phyloP scores from a whole-genome alignment of 2,888 invertebrate species.

The Pachydiplax longipennis region DNA sequence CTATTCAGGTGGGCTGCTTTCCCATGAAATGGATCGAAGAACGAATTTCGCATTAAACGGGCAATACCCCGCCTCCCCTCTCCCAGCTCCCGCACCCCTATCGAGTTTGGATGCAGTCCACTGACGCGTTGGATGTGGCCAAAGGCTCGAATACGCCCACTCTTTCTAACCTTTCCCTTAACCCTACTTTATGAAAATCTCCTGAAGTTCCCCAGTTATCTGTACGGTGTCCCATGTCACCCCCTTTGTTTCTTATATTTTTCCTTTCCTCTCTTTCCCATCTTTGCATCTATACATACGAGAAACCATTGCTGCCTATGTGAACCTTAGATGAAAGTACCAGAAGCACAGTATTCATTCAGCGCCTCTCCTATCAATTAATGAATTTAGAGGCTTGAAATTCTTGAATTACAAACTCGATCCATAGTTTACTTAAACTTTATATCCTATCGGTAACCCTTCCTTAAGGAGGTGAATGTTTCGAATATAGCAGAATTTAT shows the following conservation, averaged over 20 bases:
- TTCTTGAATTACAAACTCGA: no score
- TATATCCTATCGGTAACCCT: no score
- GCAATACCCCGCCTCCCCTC: not conserved
- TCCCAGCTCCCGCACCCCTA: not conserved
- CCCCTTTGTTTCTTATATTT: not conserved
- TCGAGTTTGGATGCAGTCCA: constrained; percentile 25
- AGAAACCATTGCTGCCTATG: no score
- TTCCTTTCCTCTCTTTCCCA: not conserved
- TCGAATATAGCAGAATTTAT: no score
- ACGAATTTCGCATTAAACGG: not conserved
- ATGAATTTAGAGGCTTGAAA: no score
- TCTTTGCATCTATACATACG: no score
- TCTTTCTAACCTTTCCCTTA: not conserved
- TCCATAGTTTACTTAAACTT: no score
- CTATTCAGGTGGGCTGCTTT: no score
- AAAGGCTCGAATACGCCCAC: not conserved
- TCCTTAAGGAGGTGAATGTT: no score
- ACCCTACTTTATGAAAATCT: not conserved
- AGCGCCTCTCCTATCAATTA: no score
- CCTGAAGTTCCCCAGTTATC: not conserved
- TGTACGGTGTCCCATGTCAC: not conserved
- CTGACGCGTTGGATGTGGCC: constrained; percentile 1
- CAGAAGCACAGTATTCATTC: no score
- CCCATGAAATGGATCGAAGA: not conserved
- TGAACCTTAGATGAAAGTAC: no score